Evolutionary conservation across 35 echinoderm and acorn worm genomes (phyloP).

Genomic region (Anneissia japonica): DNA sequence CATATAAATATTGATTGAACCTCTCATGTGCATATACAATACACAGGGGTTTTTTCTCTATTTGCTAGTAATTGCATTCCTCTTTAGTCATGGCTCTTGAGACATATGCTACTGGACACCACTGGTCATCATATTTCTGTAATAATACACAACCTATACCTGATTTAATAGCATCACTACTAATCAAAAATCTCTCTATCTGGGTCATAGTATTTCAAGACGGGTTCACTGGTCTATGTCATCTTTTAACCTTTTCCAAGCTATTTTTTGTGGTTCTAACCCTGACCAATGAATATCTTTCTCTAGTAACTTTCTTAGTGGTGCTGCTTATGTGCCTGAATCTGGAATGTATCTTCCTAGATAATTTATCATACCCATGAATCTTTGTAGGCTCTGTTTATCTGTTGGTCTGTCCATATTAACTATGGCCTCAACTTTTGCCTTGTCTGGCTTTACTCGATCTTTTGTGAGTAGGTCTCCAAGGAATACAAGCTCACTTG

Average conservation of each 20-base stretch:
- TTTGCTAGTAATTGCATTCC: slow-evolving; percentile 13
- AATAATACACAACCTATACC: too few species aligned
- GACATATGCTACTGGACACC: too few species aligned
- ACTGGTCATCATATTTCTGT: not conserved
- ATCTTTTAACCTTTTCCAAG: slow-evolving; percentile 24
- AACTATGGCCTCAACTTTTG: not conserved
- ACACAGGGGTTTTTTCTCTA: slow-evolving; percentile 25
- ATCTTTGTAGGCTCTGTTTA: slow-evolving; percentile 20
- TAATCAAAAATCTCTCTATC: too few species aligned
- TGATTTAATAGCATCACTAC: too few species aligned
- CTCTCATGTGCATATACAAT: slow-evolving; percentile 17
- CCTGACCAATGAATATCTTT: slow-evolving; percentile 53
- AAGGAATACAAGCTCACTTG: too few species aligned
- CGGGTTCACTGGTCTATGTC: slow-evolving; percentile 5
- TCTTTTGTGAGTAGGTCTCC: too few species aligned
- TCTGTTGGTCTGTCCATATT: slow-evolving; percentile 22
- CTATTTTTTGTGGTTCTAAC: slow-evolving; percentile 31
- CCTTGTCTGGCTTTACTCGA: too few species aligned
- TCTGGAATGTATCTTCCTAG: slow-evolving; percentile 61
- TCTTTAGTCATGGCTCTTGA: slow-evolving; percentile 25
- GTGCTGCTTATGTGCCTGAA: slow-evolving; percentile 33
- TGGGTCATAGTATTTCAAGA: slow-evolving; percentile 30
- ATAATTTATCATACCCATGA: slow-evolving; percentile 58
- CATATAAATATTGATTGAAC: slow-evolving; percentile 37
- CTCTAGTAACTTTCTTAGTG: slow-evolving; percentile 41